Conservation (phyloP, 2,797 vertebrate species). For the Taeniopygia guttata region DNA sequence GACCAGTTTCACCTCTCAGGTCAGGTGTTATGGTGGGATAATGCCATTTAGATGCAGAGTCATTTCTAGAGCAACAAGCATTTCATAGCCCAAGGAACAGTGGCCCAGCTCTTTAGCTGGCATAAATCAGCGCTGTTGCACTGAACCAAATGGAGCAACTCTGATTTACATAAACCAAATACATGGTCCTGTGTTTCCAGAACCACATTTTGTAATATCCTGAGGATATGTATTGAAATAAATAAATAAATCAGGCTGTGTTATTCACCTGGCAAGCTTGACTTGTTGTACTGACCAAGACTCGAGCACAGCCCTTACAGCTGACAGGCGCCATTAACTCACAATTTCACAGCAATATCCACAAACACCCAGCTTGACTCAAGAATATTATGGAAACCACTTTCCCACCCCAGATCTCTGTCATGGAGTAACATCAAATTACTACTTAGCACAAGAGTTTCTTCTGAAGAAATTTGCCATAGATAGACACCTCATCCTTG, state of each 20-base stretch:
- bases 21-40: slow-evolving; percentile 36
- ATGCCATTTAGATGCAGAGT: slow-evolving; percentile 12
- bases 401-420: background rate
- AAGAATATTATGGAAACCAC: background rate
- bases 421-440: background rate
- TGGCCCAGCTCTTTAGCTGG: background rate
- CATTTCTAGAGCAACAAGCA: slow-evolving; percentile 6
- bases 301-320: fast-evolving
- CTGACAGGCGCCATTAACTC: background rate
- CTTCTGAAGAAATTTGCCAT: background rate
- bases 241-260: slow-evolving; percentile 23
- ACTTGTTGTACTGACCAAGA: background rate
- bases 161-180: slow-evolving; percentile 7
- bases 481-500: background rate
- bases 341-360: background rate
- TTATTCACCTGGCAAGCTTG: background rate
- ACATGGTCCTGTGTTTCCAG: background rate
- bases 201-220: background rate
- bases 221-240: background rate
- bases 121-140: background rate
- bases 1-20: slow-evolving; percentile 31
- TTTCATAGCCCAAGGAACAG: slow-evolving; percentile 18
- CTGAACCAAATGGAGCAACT: background rate
- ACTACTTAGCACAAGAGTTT: slow-evolving; percentile 4
- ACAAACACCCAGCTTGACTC: background rate